Evolutionary conservation across 2,113 vertebrate species (phyloP).

Genomic region (Brachirus orientalis): DNA sequence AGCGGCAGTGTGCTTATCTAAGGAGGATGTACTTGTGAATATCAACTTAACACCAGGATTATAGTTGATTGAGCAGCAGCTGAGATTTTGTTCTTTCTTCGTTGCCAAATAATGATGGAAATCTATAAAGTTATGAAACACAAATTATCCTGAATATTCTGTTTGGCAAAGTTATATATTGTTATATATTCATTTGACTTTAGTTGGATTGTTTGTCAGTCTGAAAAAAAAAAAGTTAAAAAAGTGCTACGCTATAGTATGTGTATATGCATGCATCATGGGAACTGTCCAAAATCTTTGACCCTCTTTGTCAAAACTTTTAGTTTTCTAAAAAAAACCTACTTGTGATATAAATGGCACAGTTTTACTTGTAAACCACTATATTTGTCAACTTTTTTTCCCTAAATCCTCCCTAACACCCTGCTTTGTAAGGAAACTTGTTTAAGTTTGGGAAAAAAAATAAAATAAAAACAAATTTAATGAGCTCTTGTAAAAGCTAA

Average conservation of each 20-base stretch:
- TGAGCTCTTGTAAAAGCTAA: conserved; percentile 3
- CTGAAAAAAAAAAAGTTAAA: no score
- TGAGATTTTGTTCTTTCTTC: conserved; percentile 14
- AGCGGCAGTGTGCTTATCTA: conserved; percentile 14
- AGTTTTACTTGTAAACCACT: conserved; percentile 2
- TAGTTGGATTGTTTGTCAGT: no score
- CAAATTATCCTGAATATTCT: no score
- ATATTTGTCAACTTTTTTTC: neutral
- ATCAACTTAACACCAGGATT: conserved; percentile 24
- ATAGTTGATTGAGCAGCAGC: conserved; percentile 13
- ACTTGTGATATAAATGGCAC: neutral
- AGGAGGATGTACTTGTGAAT: conserved; percentile 27
- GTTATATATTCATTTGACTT: no score
- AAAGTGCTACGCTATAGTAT: no score
- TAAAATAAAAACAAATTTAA: neutral
- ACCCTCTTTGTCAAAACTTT: no score
- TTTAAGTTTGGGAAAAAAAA: neutral
- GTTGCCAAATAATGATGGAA: neutral
- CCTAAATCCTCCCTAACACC: neutral
- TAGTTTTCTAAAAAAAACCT: no score
- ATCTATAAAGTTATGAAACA: neutral
- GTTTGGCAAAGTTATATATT: no score
- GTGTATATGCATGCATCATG: no score
- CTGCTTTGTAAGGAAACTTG: neutral
- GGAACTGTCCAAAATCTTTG: no score